These are phyloP conservation scores for Scaeva pyrastri DNA, from an alignment of 2,888 invertebrate genomes.

Conservation along the genomic window DNA sequence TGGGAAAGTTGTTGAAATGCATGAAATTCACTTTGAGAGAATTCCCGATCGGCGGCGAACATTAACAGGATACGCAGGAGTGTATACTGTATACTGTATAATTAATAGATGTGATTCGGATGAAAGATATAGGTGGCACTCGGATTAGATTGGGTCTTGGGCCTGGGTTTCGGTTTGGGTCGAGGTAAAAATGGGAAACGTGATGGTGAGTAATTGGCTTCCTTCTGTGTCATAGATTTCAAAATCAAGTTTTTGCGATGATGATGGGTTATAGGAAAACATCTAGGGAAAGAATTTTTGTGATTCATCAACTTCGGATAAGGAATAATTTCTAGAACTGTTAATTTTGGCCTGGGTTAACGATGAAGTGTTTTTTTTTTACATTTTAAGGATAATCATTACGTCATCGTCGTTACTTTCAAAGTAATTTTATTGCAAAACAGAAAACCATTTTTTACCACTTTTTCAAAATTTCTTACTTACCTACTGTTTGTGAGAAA, in stretches of 20 bases:
- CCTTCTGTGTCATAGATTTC: conserved; percentile 33
- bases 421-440: no score
- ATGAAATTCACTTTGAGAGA: conserved; percentile 64
- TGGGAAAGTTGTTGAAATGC: conserved; percentile 64
- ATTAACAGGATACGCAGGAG: conserved; percentile 53
- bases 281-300: not conserved
- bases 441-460: no score
- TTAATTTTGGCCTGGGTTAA: not conserved
- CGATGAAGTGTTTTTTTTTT: not conserved
- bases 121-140: conserved; percentile 52
- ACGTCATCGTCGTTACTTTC: not conserved
- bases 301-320: not conserved
- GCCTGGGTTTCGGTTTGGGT: not conserved
- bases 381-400: not conserved
- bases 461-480: no score
- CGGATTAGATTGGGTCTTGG: not conserved
- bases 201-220: conserved; percentile 60
- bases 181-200: conserved; percentile 5
- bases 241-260: conserved; percentile 2
- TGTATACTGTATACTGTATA: no score
- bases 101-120: conserved; percentile 66
- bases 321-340: not conserved
- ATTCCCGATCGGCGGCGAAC: conserved; percentile 24
- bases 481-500: not conserved
- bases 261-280: not conserved